Percentiles rank a stretch among this genome's conserved stretches.
Conservation (phyloP, 2,113 vertebrate genomes). For the Misgurnus anguillicaudatus region DNA sequence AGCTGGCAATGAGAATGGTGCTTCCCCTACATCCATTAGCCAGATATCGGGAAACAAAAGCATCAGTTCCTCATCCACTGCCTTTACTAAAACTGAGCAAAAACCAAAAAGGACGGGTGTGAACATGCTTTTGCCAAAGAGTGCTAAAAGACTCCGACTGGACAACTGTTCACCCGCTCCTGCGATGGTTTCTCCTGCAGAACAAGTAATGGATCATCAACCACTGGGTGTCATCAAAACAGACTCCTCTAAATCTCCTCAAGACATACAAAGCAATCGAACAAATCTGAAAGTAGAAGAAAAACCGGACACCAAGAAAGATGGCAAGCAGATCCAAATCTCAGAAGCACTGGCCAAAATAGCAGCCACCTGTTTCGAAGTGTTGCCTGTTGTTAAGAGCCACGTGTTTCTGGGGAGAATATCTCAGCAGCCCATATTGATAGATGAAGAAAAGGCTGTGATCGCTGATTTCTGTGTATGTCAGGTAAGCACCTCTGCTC, state of each 20-base stretch:
- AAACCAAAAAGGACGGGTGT: slow-evolving; percentile 67
- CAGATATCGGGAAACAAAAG: slow-evolving; percentile 82
- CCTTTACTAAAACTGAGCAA: slow-evolving; percentile 85
- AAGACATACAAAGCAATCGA: background rate
- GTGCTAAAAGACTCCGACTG: slow-evolving; percentile 81
- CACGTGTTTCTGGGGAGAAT: slow-evolving; percentile 80
- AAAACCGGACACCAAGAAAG: background rate
- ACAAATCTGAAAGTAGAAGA: background rate
- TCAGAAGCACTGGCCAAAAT: slow-evolving; percentile 76
- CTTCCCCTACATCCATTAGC: slow-evolving; percentile 61
- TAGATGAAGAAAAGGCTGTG: slow-evolving; percentile 88
- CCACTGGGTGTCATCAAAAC: background rate
- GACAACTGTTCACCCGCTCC: slow-evolving; percentile 67
- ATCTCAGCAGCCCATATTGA: slow-evolving; percentile 83
- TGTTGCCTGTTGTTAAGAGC: slow-evolving; percentile 87
- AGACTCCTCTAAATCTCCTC: background rate
- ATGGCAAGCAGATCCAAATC: slow-evolving; percentile 58
- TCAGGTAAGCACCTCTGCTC: slow-evolving; percentile 70
- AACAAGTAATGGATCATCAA: slow-evolving; percentile 5
- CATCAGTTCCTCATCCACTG: slow-evolving; percentile 83
- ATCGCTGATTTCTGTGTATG: slow-evolving; percentile 80
- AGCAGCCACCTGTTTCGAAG: slow-evolving; percentile 79
- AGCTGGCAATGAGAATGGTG: slow-evolving; percentile 63
- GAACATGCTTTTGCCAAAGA: slow-evolving; percentile 66
- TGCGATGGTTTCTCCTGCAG: slow-evolving; percentile 31